Percentiles rank a stretch among this genome's conserved stretches.
Conservation (phyloP, 2,797 vertebrate genomes). For the Sebastes paucispinis region DNA sequence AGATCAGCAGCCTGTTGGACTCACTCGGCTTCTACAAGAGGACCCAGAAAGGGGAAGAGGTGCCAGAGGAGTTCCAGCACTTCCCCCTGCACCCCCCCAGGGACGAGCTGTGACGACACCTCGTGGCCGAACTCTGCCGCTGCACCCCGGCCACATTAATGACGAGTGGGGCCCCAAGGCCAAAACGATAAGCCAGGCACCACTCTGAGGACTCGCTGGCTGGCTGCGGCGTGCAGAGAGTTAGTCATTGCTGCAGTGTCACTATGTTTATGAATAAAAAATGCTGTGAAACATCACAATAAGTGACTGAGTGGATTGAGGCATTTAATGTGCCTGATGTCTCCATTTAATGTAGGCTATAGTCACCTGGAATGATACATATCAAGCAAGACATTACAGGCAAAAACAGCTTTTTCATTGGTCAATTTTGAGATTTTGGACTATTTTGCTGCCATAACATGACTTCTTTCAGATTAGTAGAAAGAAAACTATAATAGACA, state of each 20-base stretch:
- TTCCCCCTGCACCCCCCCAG: constrained; percentile 80
- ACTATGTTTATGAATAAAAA: constrained; percentile 20
- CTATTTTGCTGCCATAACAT: too few species aligned
- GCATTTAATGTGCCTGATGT: not conserved
- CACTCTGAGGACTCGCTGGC: constrained; percentile 70
- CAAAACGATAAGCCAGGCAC: constrained; percentile 62
- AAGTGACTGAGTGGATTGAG: not conserved
- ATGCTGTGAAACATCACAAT: not conserved
- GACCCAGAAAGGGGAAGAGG: constrained; percentile 85
- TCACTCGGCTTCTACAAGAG: constrained; percentile 87
- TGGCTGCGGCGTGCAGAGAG: constrained; percentile 25
- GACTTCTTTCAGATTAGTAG: too few species aligned
- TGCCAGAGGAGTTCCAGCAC: constrained; percentile 85
- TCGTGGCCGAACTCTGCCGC: constrained; percentile 53
- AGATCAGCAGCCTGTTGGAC: constrained; percentile 84
- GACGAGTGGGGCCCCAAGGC: constrained; percentile 81
- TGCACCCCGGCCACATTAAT: constrained; percentile 71
- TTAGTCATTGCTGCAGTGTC: constrained; percentile 1
- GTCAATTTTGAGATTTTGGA: too few species aligned
- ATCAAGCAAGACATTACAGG: not conserved
- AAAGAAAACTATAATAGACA: too few species aligned
- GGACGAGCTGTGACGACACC: constrained; percentile 84
- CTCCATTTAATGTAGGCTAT: not conserved
- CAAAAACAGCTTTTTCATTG: too few species aligned
- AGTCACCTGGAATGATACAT: not conserved